Conservation (phyloP, 2,888 invertebrate genomes). For the Ceraclea dissimilis region DNA sequence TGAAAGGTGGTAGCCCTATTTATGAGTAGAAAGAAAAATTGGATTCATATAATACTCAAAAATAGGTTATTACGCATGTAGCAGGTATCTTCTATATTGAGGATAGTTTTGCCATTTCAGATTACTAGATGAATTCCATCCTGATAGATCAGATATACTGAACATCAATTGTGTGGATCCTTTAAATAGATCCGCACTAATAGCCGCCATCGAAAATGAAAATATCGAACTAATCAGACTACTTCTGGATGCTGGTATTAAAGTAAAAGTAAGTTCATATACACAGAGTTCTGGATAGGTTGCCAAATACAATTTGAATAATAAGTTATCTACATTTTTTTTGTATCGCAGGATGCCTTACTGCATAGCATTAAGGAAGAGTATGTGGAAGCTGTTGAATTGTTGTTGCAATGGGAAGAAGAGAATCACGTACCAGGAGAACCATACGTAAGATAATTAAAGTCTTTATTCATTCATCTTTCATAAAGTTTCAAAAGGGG, state of each 20-base stretch:
- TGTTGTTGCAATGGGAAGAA: slow-evolving; percentile 86
- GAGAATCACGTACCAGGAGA: slow-evolving; percentile 65
- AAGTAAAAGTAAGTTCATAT: slow-evolving; percentile 60
- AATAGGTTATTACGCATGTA: too few species aligned
- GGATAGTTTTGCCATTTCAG: slow-evolving; percentile 41
- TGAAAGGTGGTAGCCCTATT: too few species aligned
- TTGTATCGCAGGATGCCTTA: slow-evolving; percentile 64
- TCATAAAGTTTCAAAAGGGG: too few species aligned
- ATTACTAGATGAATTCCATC: slow-evolving; percentile 60
- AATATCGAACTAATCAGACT: slow-evolving; percentile 87
- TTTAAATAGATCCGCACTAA: slow-evolving; percentile 84
- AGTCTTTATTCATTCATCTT: not conserved
- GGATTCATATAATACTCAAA: too few species aligned
- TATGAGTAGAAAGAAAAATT: too few species aligned
- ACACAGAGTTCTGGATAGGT: not conserved
- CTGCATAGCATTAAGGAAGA: slow-evolving; percentile 97
- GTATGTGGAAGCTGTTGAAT: slow-evolving; percentile 95
- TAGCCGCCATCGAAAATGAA: slow-evolving; percentile 96
- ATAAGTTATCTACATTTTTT: not conserved
- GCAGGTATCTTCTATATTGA: too few species aligned
- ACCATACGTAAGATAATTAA: slow-evolving; percentile 63
- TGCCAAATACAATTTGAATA: not conserved
- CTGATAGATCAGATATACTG: slow-evolving; percentile 56
- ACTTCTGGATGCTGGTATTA: slow-evolving; percentile 72
- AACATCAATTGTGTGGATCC: slow-evolving; percentile 96